Evolutionary conservation across 2,797 vertebrate genomes (phyloP), one percentile per base, ranked within the genome.

Genomic region (Tauraco hartlaubi): DNA sequence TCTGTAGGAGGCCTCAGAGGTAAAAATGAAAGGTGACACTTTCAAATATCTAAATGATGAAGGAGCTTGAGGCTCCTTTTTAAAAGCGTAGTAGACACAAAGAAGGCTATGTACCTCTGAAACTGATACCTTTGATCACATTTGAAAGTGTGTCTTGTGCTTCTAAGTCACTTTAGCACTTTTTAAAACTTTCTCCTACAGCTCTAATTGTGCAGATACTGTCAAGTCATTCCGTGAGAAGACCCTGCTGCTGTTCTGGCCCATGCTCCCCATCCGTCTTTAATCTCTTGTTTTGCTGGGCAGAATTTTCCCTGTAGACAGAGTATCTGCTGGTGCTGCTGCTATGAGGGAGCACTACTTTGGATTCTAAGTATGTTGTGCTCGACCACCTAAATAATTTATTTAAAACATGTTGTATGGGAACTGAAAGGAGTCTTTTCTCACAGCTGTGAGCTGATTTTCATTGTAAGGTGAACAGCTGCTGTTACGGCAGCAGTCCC

Each of bases 221-320:
- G 63, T 94, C 77, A 79, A 82, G 71, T 85, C 80, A 63, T 90
- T 88, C 67, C 71, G 52, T 58, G 67, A 90, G 88, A 82, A 88
- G 85, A 79, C 66, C 41, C 76, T 44, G 64, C 56, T 46, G 39
- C 58, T 76, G 46, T 64, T 58, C 31, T 69, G 29, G 54, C 46
- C 77, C 74, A 33, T 89, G 83, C 37, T 88, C 37, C 74, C 80
- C 61, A 73, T 76, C 80, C 1, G 0, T 77, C 85, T 94, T 82
- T 92, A 91, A 92, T 80, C 90, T 74, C 59, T 86, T 88, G 49
- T 95, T 94, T 94, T 96, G 76, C 92, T 86, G 88, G 90, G 61
- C 83, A 94, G 83, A 88, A 29, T 90, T 88, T 94, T 78, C 56
- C 69, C 69, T 80, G n/a, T 76, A 92, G 69, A 63, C 21, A 67